Evolutionary conservation across 2,797 vertebrate species (phyloP).

Genomic region (Amblyopsis hoosieri): DNA sequence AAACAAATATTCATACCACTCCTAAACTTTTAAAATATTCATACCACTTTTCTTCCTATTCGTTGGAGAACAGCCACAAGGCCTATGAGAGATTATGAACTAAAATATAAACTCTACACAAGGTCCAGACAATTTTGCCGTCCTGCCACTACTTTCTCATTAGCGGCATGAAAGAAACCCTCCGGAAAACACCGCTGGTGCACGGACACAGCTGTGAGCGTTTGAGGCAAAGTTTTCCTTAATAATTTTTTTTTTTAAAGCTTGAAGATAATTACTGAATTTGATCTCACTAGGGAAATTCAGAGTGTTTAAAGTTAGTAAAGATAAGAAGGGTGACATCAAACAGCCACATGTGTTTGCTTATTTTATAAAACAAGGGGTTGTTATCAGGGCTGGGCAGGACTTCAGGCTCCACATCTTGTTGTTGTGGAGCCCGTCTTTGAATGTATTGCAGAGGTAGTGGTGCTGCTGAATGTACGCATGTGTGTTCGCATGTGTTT

Average conservation of each 20-base stretch:
- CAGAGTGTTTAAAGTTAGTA: slow-evolving; percentile 73
- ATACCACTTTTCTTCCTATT: slow-evolving; percentile 16
- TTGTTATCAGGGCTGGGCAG: slow-evolving; percentile 83
- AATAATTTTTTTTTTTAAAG: slow-evolving; percentile 53
- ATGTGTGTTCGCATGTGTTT: slow-evolving; percentile 31
- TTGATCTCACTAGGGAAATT: slow-evolving; percentile 72
- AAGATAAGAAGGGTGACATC: slow-evolving; percentile 75
- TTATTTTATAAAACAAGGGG: slow-evolving; percentile 73
- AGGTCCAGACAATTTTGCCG: slow-evolving; percentile 45
- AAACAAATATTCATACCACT: slow-evolving; percentile 14
- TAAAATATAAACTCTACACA: slow-evolving; percentile 44
- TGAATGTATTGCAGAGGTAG: slow-evolving; percentile 50
- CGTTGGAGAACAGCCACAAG: slow-evolving; percentile 31
- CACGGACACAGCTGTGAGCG: slow-evolving; percentile 45
- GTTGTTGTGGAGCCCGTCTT: slow-evolving; percentile 70
- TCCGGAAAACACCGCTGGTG: slow-evolving; percentile 47
- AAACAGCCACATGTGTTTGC: slow-evolving; percentile 77
- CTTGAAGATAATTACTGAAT: slow-evolving; percentile 74
- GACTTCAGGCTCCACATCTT: slow-evolving; percentile 75
- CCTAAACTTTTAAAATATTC: slow-evolving; percentile 7
- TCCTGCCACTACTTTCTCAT: slow-evolving; percentile 61
- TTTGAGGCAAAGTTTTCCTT: slow-evolving; percentile 58
- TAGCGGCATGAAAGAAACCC: slow-evolving; percentile 63
- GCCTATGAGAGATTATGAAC: slow-evolving; percentile 31
- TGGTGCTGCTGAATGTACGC: slow-evolving; percentile 9